A percentile compares a stretch with the other conserved stretches of the same genome.
Conservation (phyloP, 2,888 invertebrate species). For the Agrochola circellaris region DNA sequence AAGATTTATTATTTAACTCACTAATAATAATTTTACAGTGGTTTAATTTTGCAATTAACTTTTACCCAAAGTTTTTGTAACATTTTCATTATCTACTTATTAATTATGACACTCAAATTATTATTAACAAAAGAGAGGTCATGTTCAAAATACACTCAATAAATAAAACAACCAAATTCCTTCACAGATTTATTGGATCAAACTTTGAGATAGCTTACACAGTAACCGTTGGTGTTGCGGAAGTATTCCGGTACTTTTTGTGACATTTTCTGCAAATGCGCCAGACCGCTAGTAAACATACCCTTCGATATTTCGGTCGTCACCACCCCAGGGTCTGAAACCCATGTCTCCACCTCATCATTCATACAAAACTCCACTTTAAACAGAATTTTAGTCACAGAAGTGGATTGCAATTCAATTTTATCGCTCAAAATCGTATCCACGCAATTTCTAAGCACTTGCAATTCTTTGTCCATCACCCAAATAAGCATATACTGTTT, state of each 20-base stretch:
- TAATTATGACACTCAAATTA: background rate
- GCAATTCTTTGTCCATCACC: conserved; percentile 91
- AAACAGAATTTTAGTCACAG: conserved; percentile 91
- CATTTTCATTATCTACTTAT: background rate
- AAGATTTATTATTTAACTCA: too few species aligned
- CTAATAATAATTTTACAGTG: too few species aligned
- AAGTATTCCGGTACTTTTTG: conserved; percentile 89
- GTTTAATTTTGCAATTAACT: too few species aligned
- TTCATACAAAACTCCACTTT: conserved; percentile 85
- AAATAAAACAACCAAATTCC: conserved; percentile 63
- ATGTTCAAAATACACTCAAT: background rate
- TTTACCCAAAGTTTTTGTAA: background rate
- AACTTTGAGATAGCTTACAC: conserved; percentile 91
- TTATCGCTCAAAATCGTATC: conserved; percentile 75
- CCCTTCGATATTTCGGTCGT: conserved; percentile 90
- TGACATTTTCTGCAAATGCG: conserved; percentile 90
- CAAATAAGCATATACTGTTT: conserved; percentile 91
- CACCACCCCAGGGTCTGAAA: conserved; percentile 88
- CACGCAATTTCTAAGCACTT: conserved; percentile 83
- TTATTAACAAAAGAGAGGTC: background rate
- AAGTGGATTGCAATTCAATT: conserved; percentile 83
- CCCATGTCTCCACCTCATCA: conserved; percentile 88
- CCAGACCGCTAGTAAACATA: conserved; percentile 90
- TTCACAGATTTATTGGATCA: conserved; percentile 74
- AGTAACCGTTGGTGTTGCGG: conserved; percentile 90